A percentile compares a stretch with the other conserved stretches of the same genome.
Evolutionary conservation across 2,797 vertebrate genomes (phyloP).

Genomic region (Hybognathus amarus): DNA sequence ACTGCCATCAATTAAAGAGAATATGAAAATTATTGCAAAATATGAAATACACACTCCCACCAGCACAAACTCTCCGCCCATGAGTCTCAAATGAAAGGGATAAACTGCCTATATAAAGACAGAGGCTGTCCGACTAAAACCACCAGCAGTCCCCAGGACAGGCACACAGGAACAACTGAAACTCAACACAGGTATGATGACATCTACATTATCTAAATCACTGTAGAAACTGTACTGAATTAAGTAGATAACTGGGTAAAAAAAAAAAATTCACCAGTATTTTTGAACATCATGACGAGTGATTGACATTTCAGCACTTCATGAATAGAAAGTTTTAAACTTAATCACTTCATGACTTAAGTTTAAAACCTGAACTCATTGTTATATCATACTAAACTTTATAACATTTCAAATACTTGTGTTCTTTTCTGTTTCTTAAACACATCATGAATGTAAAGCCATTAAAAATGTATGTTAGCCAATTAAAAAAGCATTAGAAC

Average conservation of each 20-base stretch:
- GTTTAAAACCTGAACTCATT: neutral
- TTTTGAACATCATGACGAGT: neutral
- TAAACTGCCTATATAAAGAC: conserved; percentile 3
- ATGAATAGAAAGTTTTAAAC: neutral
- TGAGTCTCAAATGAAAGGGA: neutral
- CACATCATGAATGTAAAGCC: neutral
- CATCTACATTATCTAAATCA: neutral
- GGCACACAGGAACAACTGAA: neutral
- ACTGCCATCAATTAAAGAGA: no score
- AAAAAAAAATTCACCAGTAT: neutral
- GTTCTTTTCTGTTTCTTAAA: neutral
- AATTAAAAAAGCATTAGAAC: neutral
- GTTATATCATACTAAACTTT: neutral
- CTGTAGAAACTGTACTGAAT: no score
- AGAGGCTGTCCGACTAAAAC: neutral
- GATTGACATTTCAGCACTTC: neutral
- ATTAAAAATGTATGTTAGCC: neutral
- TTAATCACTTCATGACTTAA: no score
- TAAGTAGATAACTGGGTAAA: neutral
- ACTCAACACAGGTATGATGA: neutral
- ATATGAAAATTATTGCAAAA: no score
- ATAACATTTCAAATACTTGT: neutral
- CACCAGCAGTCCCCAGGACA: neutral
- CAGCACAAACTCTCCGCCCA: neutral
- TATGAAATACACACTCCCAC: neutral